phyloP scores from a whole-genome alignment of 2,113 vertebrate species.

The Pteropus alecto region DNA sequence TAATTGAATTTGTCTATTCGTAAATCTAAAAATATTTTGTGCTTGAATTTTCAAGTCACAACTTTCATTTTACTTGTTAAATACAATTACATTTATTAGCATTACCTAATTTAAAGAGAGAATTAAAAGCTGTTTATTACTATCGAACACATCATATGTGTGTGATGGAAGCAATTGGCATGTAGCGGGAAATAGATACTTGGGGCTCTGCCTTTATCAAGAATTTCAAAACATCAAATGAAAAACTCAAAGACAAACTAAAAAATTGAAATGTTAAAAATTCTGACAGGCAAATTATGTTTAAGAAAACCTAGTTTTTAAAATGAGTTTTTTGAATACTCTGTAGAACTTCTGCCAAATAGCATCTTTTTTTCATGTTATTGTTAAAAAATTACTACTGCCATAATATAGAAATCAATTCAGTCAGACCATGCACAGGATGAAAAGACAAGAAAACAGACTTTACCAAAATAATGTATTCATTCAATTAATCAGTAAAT shows the following conservation, averaged over 20 bases:
- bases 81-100: neutral
- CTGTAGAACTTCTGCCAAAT: neutral
- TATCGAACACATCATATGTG: neutral
- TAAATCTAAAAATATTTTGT: neutral
- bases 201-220: neutral
- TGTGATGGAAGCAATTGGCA: neutral
- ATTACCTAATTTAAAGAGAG: neutral
- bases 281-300: neutral
- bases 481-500: neutral
- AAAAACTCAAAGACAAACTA: constrained; percentile 12
- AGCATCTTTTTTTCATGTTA: neutral
- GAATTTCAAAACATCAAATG: constrained; percentile 27
- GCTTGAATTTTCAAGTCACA: neutral
- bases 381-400: constrained; percentile 13
- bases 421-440: neutral
- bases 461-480: neutral
- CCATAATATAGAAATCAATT: constrained; percentile 28
- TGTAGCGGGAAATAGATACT: neutral
- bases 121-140: neutral
- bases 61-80: neutral
- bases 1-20: neutral
- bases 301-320: neutral
- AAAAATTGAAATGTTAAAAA: constrained; percentile 4
- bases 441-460: neutral
- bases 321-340: neutral